Conservation (phyloP, 2,113 vertebrate species). For the Leiothrix lutea region DNA sequence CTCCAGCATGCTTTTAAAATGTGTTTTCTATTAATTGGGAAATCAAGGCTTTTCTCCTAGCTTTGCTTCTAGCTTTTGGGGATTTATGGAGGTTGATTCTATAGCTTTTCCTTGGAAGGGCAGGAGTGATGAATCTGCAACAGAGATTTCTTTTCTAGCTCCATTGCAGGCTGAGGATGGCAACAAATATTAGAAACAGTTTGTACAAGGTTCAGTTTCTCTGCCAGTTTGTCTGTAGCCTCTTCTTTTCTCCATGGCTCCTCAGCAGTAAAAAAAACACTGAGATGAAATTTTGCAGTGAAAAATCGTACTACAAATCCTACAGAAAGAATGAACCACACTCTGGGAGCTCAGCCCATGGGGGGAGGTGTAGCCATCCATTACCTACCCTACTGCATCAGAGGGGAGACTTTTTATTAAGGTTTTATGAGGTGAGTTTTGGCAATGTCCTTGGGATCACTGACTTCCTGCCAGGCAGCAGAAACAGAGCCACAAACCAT, state of each 20-base stretch:
- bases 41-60: background rate
- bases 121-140: background rate
- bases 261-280: background rate
- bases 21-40: background rate
- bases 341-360: background rate
- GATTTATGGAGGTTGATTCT: background rate
- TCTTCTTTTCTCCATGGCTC: background rate
- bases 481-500: background rate
- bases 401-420: background rate
- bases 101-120: background rate
- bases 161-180: background rate
- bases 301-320: background rate
- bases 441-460: background rate
- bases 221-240: background rate
- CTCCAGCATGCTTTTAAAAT: background rate
- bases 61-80: background rate
- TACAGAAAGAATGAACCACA: background rate
- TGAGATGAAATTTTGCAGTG: background rate
- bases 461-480: background rate
- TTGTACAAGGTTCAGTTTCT: fast-evolving
- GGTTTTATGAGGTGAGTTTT: background rate
- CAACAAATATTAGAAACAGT: background rate
- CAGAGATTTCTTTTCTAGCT: background rate
- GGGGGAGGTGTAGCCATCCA: background rate
- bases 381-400: background rate